These are phyloP conservation scores for Salarias fasciatus DNA, from an alignment of 2,797 vertebrate species.

Conservation along the genomic window DNA sequence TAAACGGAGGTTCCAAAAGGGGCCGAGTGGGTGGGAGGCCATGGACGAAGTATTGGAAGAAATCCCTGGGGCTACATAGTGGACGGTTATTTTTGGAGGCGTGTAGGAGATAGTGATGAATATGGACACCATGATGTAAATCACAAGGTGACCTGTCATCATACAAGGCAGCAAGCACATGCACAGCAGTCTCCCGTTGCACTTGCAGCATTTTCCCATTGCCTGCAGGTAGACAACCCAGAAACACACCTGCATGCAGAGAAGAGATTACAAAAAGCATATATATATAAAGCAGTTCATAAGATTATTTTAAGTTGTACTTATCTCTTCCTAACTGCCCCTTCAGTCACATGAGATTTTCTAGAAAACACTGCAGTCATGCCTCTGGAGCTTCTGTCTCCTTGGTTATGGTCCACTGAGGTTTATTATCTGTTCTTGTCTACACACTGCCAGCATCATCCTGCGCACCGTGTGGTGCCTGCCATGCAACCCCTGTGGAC, in stretches of 20 bases:
- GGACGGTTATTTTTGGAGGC: conserved; percentile 75
- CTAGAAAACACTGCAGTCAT: conserved; percentile 33
- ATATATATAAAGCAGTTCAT: background rate
- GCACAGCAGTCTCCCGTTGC: conserved; percentile 79
- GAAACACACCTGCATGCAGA: conserved; percentile 44
- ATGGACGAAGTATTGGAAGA: conserved; percentile 65
- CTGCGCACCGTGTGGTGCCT: conserved; percentile 14
- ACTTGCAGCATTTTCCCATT: conserved; percentile 82
- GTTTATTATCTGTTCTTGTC: conserved; percentile 74
- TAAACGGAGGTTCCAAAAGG: conserved; percentile 84
- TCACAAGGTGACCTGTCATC: conserved; percentile 83
- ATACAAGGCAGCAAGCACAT: conserved; percentile 84
- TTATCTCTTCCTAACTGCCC: too few relatives aligned
- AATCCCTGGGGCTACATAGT: conserved; percentile 77
- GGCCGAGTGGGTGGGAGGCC: conserved; percentile 72
- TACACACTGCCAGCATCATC: conserved; percentile 62
- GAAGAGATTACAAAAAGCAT: background rate
- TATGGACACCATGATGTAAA: conserved; percentile 83
- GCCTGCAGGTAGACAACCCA: conserved; percentile 15
- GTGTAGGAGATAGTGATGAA: conserved; percentile 82
- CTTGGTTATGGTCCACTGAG: conserved; percentile 73
- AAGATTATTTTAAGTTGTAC: background rate
- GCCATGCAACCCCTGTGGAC: conserved; percentile 43
- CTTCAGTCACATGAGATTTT: conserved; percentile 1
- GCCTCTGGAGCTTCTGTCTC: conserved; percentile 67